phyloP scores from a whole-genome alignment of 2,797 vertebrate genomes.

The Hippoglossus hippoglossus region DNA sequence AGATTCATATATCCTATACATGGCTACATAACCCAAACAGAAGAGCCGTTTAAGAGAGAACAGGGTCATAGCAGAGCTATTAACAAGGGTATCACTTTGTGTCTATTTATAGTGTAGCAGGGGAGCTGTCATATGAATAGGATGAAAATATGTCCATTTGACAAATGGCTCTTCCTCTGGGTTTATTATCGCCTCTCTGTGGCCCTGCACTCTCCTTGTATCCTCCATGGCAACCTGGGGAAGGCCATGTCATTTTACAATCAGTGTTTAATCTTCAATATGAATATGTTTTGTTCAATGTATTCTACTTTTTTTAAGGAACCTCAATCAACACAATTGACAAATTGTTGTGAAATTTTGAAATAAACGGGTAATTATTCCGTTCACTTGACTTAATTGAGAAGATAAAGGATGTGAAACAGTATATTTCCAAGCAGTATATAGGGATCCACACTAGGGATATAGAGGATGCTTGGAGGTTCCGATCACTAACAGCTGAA shows the following conservation, averaged over 20 bases:
- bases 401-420: constrained; percentile 35
- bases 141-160: constrained; percentile 30
- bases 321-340: no score
- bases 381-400: constrained; percentile 22
- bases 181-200: no score
- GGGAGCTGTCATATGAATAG: constrained; percentile 34
- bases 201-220: no score
- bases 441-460: constrained; percentile 20
- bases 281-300: no score
- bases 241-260: no score
- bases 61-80: constrained; percentile 50
- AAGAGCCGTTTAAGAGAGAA: constrained; percentile 53
- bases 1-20: constrained; percentile 15
- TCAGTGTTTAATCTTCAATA: no score
- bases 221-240: no score
- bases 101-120: constrained; percentile 69
- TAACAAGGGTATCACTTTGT: constrained; percentile 64
- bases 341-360: no score
- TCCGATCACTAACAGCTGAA: constrained; percentile 44
- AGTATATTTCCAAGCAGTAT: constrained; percentile 1
- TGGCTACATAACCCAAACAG: constrained; percentile 36
- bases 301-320: no score
- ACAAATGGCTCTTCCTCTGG: background rate
- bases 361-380: background rate
- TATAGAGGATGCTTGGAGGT: constrained; percentile 8